phyloP scores from a whole-genome alignment of 2,888 invertebrate genomes.

The Catonia carolina region DNA sequence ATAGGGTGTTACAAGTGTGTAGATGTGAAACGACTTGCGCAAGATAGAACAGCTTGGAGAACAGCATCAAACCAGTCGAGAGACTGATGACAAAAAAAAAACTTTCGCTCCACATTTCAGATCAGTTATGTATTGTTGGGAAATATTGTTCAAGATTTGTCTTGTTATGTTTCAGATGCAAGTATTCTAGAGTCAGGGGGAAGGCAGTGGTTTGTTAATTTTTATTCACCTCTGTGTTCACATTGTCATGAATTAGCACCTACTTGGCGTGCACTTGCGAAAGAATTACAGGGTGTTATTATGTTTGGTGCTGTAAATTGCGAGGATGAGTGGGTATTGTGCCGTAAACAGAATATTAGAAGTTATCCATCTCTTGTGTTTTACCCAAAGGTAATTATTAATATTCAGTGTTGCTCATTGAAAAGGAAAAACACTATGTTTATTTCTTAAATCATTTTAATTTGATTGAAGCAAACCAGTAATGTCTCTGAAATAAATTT shows the following conservation, averaged over 20 bases:
- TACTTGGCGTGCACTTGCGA: slow-evolving; percentile 71
- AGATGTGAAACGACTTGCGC: too few relatives aligned
- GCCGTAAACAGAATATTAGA: slow-evolving; percentile 63
- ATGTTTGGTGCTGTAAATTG: slow-evolving; percentile 82
- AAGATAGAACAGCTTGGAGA: too few relatives aligned
- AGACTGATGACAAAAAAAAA: too few relatives aligned
- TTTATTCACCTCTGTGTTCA: slow-evolving; percentile 78
- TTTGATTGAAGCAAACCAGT: not conserved
- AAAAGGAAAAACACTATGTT: too few relatives aligned
- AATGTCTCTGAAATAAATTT: not conserved
- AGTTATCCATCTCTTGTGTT: slow-evolving; percentile 71
- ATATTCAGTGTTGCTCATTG: not conserved
- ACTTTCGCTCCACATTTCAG: too few relatives aligned
- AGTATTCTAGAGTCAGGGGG: slow-evolving; percentile 53
- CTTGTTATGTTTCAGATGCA: slow-evolving; percentile 41
- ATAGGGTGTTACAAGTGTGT: too few relatives aligned
- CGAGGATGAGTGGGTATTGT: slow-evolving; percentile 74
- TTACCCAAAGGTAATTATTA: slow-evolving; percentile 52
- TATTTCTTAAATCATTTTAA: too few relatives aligned
- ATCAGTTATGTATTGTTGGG: too few relatives aligned
- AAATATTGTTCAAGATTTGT: too few relatives aligned
- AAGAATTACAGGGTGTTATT: slow-evolving; percentile 69
- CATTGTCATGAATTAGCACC: slow-evolving; percentile 80
- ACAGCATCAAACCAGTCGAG: too few relatives aligned
- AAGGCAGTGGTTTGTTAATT: slow-evolving; percentile 79